phyloP scores from a whole-genome alignment of 92 coral and sea anemone genomes.

The Anthopleura xanthogrammica region DNA sequence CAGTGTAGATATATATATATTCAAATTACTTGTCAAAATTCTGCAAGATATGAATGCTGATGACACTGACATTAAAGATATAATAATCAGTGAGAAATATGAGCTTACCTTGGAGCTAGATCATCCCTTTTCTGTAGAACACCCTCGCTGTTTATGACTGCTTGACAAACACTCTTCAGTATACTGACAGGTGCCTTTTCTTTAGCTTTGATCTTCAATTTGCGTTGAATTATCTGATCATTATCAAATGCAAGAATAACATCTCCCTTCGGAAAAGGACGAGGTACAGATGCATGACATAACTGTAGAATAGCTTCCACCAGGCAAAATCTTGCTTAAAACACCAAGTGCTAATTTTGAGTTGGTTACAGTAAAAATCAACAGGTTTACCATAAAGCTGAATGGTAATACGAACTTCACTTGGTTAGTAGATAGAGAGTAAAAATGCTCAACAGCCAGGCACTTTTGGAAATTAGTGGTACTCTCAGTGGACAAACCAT shows the following conservation, averaged over 20 bases:
- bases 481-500: not conserved
- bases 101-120: constrained; percentile 26
- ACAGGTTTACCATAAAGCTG: constrained; percentile 1
- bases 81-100: too few species aligned
- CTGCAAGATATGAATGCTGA: too few species aligned
- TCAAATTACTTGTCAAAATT: too few species aligned
- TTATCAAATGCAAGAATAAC: not conserved
- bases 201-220: not conserved
- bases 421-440: not conserved
- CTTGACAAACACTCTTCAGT: constrained; percentile 13
- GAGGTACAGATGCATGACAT: not conserved
- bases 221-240: constrained; percentile 1
- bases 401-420: not conserved
- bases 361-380: constrained; percentile 11
- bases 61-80: too few species aligned
- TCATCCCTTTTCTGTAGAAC: constrained; percentile 1
- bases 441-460: not conserved
- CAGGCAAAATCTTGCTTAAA: constrained; percentile 11
- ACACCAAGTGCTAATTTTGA: constrained; percentile 23
- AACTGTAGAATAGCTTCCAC: constrained; percentile 1
- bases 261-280: constrained; percentile 9
- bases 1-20: too few species aligned
- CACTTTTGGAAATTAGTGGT: not conserved
- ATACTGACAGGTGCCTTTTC: not conserved
- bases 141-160: not conserved